A percentile compares a stretch with the other conserved stretches of the same genome.
These are phyloP conservation scores for Abramis brama DNA, from an alignment of 2,113 vertebrate genomes.

Conservation along the genomic window DNA sequence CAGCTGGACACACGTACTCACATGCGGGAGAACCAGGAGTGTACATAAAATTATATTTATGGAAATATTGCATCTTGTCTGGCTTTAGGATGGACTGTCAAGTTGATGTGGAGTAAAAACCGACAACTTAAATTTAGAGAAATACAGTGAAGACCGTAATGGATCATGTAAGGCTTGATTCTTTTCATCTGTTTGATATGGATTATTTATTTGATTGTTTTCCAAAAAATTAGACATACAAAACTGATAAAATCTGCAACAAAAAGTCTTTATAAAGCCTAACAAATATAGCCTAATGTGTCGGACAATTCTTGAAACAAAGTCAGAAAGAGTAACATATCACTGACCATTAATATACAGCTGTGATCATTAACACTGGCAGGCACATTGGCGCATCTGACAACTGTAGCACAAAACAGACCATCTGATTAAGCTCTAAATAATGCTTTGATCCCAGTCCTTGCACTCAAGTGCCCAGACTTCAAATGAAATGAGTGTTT, in stretches of 20 bases:
- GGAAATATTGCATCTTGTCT: slow-evolving; percentile 18
- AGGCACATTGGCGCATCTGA: slow-evolving; percentile 33
- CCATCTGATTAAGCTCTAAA: slow-evolving; percentile 35
- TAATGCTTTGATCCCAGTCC: slow-evolving; percentile 38
- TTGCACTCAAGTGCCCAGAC: slow-evolving; percentile 25
- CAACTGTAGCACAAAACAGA: slow-evolving; percentile 28
- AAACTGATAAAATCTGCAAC: too few species aligned
- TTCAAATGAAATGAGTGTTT: not conserved
- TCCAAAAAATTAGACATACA: not conserved
- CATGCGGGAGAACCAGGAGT: slow-evolving; percentile 16
- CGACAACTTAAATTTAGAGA: too few species aligned
- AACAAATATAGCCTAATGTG: too few species aligned
- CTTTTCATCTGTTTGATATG: not conserved
- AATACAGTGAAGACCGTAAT: not conserved
- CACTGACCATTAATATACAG: slow-evolving; percentile 34
- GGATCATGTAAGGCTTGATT: not conserved
- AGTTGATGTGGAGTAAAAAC: not conserved
- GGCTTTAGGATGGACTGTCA: not conserved
- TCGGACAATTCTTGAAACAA: not conserved
- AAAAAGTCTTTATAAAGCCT: not conserved
- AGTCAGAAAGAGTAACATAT: slow-evolving; percentile 17
- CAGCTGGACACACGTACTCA: slow-evolving; percentile 37
- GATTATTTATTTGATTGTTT: not conserved
- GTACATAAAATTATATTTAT: slow-evolving; percentile 8
- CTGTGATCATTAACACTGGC: slow-evolving; percentile 40